phyloP scores from a whole-genome alignment of 2,113 vertebrate genomes.

The Crotalus viridis region DNA sequence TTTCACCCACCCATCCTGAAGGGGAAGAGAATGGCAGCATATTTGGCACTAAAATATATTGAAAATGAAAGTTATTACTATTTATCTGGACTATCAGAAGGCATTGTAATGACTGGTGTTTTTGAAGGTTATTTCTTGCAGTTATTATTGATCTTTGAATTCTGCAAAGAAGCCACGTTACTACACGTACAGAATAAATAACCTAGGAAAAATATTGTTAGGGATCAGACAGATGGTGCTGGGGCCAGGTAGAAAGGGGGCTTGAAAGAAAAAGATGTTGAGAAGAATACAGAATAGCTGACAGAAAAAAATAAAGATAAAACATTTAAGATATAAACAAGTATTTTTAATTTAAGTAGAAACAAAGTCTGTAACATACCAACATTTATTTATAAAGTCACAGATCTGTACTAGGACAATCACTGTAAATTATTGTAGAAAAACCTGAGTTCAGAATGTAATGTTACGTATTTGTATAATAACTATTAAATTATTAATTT shows the following conservation, averaged over 20 bases:
- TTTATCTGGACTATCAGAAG: neutral
- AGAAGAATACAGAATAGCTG: neutral
- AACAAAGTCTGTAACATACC: neutral
- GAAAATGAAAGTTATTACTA: neutral
- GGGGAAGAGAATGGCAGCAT: neutral
- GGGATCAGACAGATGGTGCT: neutral
- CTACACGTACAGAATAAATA: neutral
- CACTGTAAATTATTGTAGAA: neutral
- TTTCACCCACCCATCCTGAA: neutral
- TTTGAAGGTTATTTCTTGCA: too few species aligned
- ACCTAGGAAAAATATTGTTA: neutral
- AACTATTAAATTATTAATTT: slow-evolving; percentile 41
- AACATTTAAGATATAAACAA: neutral
- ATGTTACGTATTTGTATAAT: neutral
- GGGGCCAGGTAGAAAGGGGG: neutral
- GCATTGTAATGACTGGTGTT: neutral
- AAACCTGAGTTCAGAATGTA: slow-evolving; percentile 16
- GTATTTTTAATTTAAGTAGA: neutral
- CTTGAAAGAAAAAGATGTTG: neutral
- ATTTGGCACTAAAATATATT: neutral
- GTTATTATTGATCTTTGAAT: neutral
- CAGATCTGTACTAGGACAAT: neutral
- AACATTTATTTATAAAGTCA: neutral
- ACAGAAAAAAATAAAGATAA: neutral
- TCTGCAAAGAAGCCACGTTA: neutral